Percentiles rank a stretch among this genome's conserved stretches.
Conservation (phyloP, 2,797 vertebrate species). For the Thunnus albacares region DNA sequence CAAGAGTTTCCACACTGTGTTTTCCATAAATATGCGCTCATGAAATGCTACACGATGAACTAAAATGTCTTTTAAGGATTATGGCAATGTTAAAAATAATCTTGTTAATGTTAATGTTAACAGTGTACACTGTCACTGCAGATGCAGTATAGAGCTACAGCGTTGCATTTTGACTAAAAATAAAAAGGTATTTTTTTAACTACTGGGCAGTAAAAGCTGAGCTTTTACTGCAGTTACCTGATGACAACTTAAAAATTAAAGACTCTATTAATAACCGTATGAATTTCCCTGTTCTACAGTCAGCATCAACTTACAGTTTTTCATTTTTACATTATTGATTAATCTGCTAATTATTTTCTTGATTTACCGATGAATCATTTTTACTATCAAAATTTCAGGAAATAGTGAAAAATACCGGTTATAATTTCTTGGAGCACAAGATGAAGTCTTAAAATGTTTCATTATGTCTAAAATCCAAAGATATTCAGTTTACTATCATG, state of each 20-base stretch:
- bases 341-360: neutral
- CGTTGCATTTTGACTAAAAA: neutral
- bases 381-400: neutral
- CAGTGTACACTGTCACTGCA: neutral
- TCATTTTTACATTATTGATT: no score
- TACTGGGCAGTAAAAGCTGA: neutral
- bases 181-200: neutral
- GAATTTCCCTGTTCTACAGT: neutral
- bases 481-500: neutral
- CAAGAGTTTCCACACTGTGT: neutral
- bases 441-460: no score
- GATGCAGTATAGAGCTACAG: neutral
- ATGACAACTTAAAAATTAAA: neutral
- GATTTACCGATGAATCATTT: no score
- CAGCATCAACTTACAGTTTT: no score
- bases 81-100: neutral
- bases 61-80: neutral
- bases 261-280: neutral
- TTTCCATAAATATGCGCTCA: slow-evolving; percentile 1
- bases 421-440: neutral
- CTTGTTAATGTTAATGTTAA: neutral
- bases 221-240: neutral
- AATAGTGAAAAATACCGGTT: neutral
- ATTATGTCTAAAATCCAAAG: neutral
- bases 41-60: neutral